phyloP scores from a whole-genome alignment of 2,113 vertebrate species.

The Paradoxurus hermaphroditus region DNA sequence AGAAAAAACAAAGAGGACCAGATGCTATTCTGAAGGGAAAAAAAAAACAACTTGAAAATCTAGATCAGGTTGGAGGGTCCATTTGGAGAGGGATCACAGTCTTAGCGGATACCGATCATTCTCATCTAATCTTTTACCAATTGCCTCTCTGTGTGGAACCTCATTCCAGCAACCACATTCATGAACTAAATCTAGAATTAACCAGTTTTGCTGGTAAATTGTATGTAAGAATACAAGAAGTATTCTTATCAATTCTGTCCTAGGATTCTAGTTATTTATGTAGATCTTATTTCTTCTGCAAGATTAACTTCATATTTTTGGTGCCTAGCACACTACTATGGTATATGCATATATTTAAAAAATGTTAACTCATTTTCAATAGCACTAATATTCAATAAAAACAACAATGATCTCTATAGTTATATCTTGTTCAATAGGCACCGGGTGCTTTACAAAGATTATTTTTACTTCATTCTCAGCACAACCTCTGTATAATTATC shows the following conservation, averaged over 20 bases:
- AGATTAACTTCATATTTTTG: not conserved
- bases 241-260: not conserved
- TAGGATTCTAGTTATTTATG: not conserved
- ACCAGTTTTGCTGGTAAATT: not conserved
- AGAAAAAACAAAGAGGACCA: not conserved
- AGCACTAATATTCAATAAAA: not conserved
- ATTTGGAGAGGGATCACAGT: not conserved
- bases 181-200: rapidly evolving
- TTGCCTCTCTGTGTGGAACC: not conserved
- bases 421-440: not conserved
- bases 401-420: not conserved
- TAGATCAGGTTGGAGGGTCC: not conserved
- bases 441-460: not conserved
- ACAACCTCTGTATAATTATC: not conserved
- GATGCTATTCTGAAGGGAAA: not conserved
- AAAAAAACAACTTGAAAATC: not conserved
- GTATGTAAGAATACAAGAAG: not conserved
- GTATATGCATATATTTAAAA: not conserved
- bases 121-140: not conserved
- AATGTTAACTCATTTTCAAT: not conserved
- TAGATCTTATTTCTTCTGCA: not conserved
- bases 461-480: not conserved
- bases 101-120: not conserved
- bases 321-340: not conserved
- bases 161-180: not conserved